Base-by-base conservation (phyloP, 2,888 invertebrate species). In the Ectemnius lituratus region DNA sequence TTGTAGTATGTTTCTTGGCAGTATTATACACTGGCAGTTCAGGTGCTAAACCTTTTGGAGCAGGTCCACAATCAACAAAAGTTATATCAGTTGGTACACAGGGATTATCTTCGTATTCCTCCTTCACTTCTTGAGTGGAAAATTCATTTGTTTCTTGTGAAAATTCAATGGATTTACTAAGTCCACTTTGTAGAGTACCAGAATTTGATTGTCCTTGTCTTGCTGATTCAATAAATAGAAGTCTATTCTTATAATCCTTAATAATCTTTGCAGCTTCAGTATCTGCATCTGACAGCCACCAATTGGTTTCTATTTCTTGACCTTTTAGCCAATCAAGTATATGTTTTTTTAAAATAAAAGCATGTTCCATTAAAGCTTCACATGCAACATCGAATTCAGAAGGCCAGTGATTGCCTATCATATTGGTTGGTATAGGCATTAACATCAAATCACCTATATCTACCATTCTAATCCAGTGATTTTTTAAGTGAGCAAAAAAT, bases 361-460 rank as follows among this genome's bases (percentile, higher is more conserved):
- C 82, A n/a, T 80, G 77, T 67, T 90, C 90, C 82, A 90, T 88
- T 1, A 90, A 62, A 16, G 87, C 86, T 69, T 83, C 84, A 13
- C 88, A 88, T 0, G 82, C 72, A 69, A 70, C 69, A 59, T 89
- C 86, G 3, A 89, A 65, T 68, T 87, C 80, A 1, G 77, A 6
- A n/a, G 77, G 79, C 70, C 88, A 83, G 4, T 85, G 75, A 8
- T 66, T 73, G 23, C 76, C 74, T 13, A 89, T 66, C 52, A 52
- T 0, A 4, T 82, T 73, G 37, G 64, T 65, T 16, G 90, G 89
- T 52, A 90, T 62, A 27, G 90, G 89, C 87, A 90, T 87, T 14
- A 90, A 75, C 89, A 90, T 89, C 13, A 90, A 14, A n/a, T 89
- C 88, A 37, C 80, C 78, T 59, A 87, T 82, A 18, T 87, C 86